Evolutionary conservation across 1,140 invertebrate species (phyloP), one percentile per base, ranked within the genome.

Genomic region (Galleria mellonella): DNA sequence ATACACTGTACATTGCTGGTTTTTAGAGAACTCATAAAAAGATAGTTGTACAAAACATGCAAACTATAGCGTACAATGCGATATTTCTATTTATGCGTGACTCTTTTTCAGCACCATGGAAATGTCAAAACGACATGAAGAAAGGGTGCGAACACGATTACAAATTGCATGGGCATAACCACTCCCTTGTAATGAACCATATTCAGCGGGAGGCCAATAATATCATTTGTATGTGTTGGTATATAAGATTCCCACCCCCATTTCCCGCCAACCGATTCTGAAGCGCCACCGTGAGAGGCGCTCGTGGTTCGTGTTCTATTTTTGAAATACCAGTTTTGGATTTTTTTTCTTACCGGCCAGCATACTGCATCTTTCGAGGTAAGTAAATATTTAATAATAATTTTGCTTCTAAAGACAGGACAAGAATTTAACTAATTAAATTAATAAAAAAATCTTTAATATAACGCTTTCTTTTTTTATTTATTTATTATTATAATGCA

Each of bases 161-260:
- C 76, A 67, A 77, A 73, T 78, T 68, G 71, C 60, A 47, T 32
- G 53, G 66, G 61, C 73, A 73, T 55, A 74, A 72, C 62, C 75
- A 71, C 77, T 71, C 79, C 79, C 79, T 69, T 50, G 60, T 83
- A 78, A 83, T 76, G 79, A 82, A 64, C 55, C 43, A 51, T 65
- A 82, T 83, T 83, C 79, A 83, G 72, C 77, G 73, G 79, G 79
- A 68, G 70, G 75, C 64, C 63, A 64, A 74, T 75, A 47, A 38
- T 46, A 37, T 33, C 49, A 53, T 60, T 61, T 72, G 77, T 79
- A 81, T 77, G 59, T 59, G 55, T 47, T 57, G 51, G 57, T 83
- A 83, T 83, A 83, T 66, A 82, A 76, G 66, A 54, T 46, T 9
- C 11, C 3, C 12, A 15, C 10, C 13, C 14, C 29, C 11, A 43